phyloP scores from a whole-genome alignment of 2,797 vertebrate species.

The Rhinatrema bivittatum region DNA sequence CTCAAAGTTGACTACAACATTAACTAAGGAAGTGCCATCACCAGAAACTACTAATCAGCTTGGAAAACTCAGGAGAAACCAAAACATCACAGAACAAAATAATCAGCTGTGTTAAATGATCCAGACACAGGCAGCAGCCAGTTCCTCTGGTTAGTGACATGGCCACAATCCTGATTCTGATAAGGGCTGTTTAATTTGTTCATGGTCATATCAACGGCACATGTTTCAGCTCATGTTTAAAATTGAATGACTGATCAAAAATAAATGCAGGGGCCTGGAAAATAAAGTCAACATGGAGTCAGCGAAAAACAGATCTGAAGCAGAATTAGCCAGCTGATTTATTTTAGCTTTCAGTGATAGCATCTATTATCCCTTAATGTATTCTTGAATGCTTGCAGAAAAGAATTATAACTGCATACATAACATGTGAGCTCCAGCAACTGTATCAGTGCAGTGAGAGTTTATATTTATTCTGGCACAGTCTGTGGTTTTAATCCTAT shows the following conservation, averaged over 20 bases:
- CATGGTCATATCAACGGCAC: neutral
- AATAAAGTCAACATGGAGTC: neutral
- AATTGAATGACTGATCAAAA: constrained; percentile 1
- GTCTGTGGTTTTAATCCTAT: constrained; percentile 14
- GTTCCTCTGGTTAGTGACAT: neutral
- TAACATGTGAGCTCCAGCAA: constrained; percentile 16
- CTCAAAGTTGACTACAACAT: too few relatives aligned
- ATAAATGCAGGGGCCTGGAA: neutral
- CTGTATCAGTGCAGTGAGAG: constrained; percentile 14
- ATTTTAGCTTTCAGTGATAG: neutral
- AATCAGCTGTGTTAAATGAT: too few relatives aligned
- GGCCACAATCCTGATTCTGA: neutral
- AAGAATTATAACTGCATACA: too few relatives aligned
- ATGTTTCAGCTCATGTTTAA: neutral
- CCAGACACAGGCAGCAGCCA: neutral
- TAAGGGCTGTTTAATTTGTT: constrained; percentile 7
- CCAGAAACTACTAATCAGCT: too few relatives aligned
- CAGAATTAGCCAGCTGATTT: neutral
- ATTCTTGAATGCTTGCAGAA: constrained; percentile 6
- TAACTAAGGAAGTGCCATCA: too few relatives aligned
- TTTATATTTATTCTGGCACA: constrained; percentile 31
- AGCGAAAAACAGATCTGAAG: neutral
- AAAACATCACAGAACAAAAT: too few relatives aligned
- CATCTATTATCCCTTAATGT: neutral
- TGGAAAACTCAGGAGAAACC: too few relatives aligned